These are phyloP conservation scores for Pherbina coryleti DNA, from an alignment of 2,888 invertebrate genomes.

Conservation along the genomic window DNA sequence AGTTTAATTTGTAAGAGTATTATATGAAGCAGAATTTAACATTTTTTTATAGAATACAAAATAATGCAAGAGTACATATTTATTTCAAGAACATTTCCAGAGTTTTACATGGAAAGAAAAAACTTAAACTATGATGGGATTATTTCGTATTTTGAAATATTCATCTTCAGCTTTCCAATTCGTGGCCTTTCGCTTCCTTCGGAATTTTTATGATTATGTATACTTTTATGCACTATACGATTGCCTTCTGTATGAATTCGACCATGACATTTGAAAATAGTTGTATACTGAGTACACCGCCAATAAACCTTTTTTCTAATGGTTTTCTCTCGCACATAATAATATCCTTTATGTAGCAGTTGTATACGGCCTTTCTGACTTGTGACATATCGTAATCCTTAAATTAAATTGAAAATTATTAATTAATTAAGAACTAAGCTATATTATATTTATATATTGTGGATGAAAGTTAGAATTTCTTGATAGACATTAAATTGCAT, in stretches of 20 bases:
- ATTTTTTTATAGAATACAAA: background rate
- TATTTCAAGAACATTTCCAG: background rate
- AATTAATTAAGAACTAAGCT: background rate
- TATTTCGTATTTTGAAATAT: constrained; percentile 19
- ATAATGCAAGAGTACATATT: background rate
- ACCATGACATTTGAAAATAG: constrained; percentile 63
- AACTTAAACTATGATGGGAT: constrained; percentile 4
- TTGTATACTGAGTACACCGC: constrained; percentile 69
- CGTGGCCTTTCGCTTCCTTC: constrained; percentile 45
- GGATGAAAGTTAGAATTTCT: background rate
- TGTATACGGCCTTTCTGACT: constrained; percentile 67
- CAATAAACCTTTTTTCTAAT: constrained; percentile 66
- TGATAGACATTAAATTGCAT: background rate
- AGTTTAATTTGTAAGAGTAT: constrained; percentile 5
- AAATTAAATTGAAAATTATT: constrained; percentile 16
- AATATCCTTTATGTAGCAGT: constrained; percentile 60
- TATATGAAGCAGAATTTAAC: constrained; percentile 4
- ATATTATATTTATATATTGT: too few species aligned
- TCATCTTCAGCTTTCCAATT: constrained; percentile 44
- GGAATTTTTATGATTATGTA: constrained; percentile 62
- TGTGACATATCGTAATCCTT: constrained; percentile 51
- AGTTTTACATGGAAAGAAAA: background rate
- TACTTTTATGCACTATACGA: constrained; percentile 58
- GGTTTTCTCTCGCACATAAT: constrained; percentile 66
- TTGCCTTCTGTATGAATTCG: constrained; percentile 63